Conservation (phyloP, 2,888 invertebrate genomes). For the Pecten maximus region DNA sequence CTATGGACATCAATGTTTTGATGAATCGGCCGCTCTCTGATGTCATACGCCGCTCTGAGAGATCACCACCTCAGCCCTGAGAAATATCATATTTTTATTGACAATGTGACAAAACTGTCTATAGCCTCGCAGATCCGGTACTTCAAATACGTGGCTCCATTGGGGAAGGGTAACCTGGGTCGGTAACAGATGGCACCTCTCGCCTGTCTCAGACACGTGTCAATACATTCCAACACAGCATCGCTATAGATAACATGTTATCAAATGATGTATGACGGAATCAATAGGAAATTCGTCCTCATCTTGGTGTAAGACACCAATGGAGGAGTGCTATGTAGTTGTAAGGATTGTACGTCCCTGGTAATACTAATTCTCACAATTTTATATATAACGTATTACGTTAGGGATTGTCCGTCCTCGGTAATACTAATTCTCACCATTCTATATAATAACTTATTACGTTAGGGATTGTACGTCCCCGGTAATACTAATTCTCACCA, state of each 20-base stretch:
- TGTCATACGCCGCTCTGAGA: not conserved
- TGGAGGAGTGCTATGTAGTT: not conserved
- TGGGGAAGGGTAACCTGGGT: not conserved
- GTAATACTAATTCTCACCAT: too few species aligned
- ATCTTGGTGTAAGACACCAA: not conserved
- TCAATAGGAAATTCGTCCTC: not conserved
- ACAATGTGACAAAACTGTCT: conserved; percentile 3
- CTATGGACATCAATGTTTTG: not conserved
- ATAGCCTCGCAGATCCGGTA: not conserved
- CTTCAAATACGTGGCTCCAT: not conserved
- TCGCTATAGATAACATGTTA: not conserved
- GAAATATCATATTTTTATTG: not conserved
- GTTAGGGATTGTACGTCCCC: too few species aligned
- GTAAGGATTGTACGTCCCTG: not conserved
- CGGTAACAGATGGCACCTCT: not conserved
- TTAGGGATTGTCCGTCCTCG: too few species aligned
- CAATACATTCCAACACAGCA: not conserved
- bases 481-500: too few species aligned
- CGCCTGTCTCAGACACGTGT: not conserved
- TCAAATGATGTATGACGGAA: not conserved
- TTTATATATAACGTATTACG: too few species aligned
- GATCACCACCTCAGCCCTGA: not conserved
- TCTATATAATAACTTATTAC: too few species aligned
- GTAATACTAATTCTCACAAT: too few species aligned
- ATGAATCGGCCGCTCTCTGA: not conserved